phyloP scores from a whole-genome alignment of 2,113 vertebrate species.

The Nycticorax nycticorax region DNA sequence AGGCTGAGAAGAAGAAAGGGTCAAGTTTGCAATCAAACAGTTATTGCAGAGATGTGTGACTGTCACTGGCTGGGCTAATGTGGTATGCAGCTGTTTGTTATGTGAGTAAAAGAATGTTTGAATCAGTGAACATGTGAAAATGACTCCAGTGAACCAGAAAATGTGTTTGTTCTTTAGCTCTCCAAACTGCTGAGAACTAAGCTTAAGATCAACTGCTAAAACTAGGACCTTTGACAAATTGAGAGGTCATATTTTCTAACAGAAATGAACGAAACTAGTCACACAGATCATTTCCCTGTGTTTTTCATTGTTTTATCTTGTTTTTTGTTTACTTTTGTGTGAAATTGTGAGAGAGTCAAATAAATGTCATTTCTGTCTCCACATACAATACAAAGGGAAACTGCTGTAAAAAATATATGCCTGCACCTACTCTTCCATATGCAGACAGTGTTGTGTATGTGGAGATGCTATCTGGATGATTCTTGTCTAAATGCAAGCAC shows the following conservation, averaged over 20 bases:
- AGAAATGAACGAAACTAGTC: constrained; percentile 66
- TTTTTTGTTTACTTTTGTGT: constrained; percentile 64
- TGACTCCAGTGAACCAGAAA: constrained; percentile 84
- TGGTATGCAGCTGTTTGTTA: constrained; percentile 84
- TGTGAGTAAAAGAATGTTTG: constrained; percentile 84
- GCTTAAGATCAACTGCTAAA: constrained; percentile 77
- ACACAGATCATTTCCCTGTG: constrained; percentile 69
- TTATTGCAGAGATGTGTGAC: constrained; percentile 82
- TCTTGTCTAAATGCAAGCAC: background rate
- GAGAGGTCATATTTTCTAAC: constrained; percentile 77
- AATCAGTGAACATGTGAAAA: constrained; percentile 85
- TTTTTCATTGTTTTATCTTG: constrained; percentile 69
- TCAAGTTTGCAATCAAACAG: constrained; percentile 84
- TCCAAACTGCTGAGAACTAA: constrained; percentile 79
- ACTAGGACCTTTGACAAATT: constrained; percentile 77
- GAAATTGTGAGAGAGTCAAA: constrained; percentile 52
- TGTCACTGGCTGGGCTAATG: constrained; percentile 80
- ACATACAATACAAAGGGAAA: constrained; percentile 9
- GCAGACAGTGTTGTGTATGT: background rate
- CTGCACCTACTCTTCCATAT: constrained; percentile 10
- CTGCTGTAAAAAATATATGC: constrained; percentile 39
- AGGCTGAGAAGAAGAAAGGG: constrained; percentile 79
- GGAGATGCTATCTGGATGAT: background rate
- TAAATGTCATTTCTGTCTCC: constrained; percentile 52
- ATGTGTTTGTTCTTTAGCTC: constrained; percentile 82